Conservation (phyloP, 92 coral and sea anemone genomes). For the Phymanthus crucifer region DNA sequence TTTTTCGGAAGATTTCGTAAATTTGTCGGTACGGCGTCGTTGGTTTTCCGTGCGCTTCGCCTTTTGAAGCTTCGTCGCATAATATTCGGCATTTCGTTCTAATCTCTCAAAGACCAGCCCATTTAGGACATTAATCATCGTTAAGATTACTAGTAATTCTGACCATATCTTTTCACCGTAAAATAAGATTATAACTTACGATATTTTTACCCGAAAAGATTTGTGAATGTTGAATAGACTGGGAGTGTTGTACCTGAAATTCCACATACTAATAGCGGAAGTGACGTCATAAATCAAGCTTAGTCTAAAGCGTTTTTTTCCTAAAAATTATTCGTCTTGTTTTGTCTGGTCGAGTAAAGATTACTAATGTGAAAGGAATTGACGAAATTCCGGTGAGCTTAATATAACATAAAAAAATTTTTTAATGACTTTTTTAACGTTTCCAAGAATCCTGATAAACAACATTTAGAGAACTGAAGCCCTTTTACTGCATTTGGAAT, state of each 20-base stretch:
- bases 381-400: constrained; percentile 10
- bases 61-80: constrained; percentile 37
- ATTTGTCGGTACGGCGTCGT: constrained; percentile 24
- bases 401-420: not conserved
- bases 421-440: not conserved
- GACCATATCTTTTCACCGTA: not conserved
- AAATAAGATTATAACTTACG: not conserved
- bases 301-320: not conserved
- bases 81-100: constrained; percentile 7
- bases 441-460: not conserved
- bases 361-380: constrained; percentile 13
- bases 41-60: constrained; percentile 23
- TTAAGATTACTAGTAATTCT: not conserved
- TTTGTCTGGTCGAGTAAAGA: constrained; percentile 1
- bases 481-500: not conserved
- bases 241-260: not conserved
- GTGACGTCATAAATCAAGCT: constrained; percentile 25
- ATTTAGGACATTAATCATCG: not conserved
- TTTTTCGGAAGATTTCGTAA: constrained; percentile 30
- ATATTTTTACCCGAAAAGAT: not conserved
- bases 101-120: not conserved
- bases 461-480: not conserved
- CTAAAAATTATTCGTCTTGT: constrained; percentile 1
- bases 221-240: not conserved
- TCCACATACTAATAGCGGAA: constrained; percentile 15